A percentile compares a stretch with the other conserved stretches of the same genome.
Evolutionary conservation across 2,113 vertebrate genomes (phyloP).

Genomic region (Furnarius figulus): DNA sequence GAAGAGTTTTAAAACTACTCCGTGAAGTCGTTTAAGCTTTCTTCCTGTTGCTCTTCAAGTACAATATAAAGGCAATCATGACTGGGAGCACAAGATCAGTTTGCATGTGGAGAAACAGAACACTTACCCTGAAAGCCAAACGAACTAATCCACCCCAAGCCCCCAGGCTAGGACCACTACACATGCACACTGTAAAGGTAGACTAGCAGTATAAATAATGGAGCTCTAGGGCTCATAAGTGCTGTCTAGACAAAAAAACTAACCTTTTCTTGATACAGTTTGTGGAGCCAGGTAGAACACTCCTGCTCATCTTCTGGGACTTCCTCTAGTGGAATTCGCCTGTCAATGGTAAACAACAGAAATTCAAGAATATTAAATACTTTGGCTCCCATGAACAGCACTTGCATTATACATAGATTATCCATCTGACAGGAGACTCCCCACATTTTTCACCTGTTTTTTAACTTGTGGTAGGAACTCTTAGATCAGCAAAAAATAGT

Average conservation of each 20-base stretch:
- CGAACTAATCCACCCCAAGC: background rate
- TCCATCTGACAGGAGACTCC: background rate
- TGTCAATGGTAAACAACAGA: constrained; percentile 59
- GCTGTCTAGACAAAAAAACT: background rate
- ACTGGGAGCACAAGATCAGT: background rate
- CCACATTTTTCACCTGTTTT: background rate
- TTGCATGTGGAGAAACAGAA: background rate
- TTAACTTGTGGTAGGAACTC: background rate
- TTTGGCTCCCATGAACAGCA: background rate
- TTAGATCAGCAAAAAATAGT: background rate
- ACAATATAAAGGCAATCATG: background rate
- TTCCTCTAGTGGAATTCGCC: constrained; percentile 89
- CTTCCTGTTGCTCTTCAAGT: background rate
- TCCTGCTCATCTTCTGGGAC: constrained; percentile 88
- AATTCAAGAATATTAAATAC: background rate
- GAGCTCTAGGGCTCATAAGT: background rate
- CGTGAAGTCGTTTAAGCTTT: background rate
- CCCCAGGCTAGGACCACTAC: background rate
- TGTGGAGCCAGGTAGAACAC: constrained; percentile 91
- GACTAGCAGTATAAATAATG: background rate
- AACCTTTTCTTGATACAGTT: constrained; percentile 97
- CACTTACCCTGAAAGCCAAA: background rate
- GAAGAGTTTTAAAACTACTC: background rate
- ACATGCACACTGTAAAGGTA: background rate
- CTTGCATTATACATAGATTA: background rate